A percentile compares a stretch with the other conserved stretches of the same genome.
Evolutionary conservation across 64 coral and sea anemone genomes (phyloP).

Genomic region (Stichodactyla mertensii): DNA sequence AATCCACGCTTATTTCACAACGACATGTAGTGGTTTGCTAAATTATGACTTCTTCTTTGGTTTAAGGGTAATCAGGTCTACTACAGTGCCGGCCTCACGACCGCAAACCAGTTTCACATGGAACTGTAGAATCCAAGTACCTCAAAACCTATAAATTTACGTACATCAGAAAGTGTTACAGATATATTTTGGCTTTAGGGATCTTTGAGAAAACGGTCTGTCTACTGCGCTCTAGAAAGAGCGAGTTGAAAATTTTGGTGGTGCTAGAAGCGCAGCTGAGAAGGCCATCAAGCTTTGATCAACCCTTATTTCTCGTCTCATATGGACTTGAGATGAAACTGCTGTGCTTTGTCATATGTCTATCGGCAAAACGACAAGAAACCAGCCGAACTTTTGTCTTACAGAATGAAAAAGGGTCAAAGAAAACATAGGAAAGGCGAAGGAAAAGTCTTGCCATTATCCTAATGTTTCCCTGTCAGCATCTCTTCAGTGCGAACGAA

Average conservation of each 20-base stretch:
- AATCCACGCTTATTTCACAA: slow-evolving; percentile 10
- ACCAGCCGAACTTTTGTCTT: not conserved
- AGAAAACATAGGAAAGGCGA: not conserved
- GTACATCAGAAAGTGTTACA: not conserved
- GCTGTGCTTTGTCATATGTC: not conserved
- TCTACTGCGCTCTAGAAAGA: not conserved
- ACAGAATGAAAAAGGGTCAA: not conserved
- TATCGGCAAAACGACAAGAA: not conserved
- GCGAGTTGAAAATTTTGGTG: not conserved
- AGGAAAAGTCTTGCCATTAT: not conserved
- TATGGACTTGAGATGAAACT: not conserved
- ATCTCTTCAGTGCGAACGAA: not conserved
- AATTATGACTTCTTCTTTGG: slow-evolving; percentile 25
- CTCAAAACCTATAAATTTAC: not conserved
- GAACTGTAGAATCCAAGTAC: slow-evolving; percentile 2
- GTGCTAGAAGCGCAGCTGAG: too few relatives aligned
- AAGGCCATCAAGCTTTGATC: too few relatives aligned
- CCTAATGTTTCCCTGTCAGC: not conserved
- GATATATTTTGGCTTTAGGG: not conserved
- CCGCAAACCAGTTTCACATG: slow-evolving; percentile 5
- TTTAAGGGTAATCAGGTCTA: not conserved
- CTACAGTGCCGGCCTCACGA: slow-evolving; percentile 3
- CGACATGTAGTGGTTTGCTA: slow-evolving; percentile 5
- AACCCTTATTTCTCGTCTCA: not conserved
- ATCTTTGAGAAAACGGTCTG: not conserved